Percentiles rank a stretch among this genome's conserved stretches.
These are phyloP conservation scores for Hemithea aestivaria DNA, from an alignment of 2,888 invertebrate genomes.

Conservation along the genomic window DNA sequence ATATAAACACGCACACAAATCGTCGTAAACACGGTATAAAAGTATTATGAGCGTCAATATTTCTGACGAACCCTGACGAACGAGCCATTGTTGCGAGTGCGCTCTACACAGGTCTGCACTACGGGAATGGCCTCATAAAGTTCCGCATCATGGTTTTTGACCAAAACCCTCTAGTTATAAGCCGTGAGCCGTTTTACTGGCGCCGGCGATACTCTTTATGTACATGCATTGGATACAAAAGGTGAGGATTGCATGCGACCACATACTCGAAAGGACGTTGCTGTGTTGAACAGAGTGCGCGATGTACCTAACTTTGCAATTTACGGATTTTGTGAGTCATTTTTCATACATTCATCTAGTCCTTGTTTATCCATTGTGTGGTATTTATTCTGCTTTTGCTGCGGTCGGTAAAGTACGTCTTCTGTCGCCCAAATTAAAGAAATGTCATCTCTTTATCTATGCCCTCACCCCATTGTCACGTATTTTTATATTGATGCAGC, in stretches of 20 bases:
- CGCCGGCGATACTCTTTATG: conserved; percentile 31
- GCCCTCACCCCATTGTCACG: too few species aligned
- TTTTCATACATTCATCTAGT: conserved; percentile 13
- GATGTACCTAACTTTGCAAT: conserved; percentile 16
- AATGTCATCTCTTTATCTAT: too few species aligned
- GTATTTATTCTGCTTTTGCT: too few species aligned
- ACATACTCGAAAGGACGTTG: conserved; percentile 37
- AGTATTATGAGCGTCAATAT: conserved; percentile 41
- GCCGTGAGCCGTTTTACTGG: conserved; percentile 31
- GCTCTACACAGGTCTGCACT: conserved; percentile 42
- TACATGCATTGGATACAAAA: conserved; percentile 50
- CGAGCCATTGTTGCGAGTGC: conserved; percentile 59
- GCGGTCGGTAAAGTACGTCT: too few species aligned
- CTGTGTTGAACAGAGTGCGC: conserved; percentile 17
- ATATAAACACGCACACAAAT: conserved; percentile 28
- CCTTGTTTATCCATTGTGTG: conserved; percentile 2
- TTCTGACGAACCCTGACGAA: conserved; percentile 68
- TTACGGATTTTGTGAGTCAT: conserved; percentile 17
- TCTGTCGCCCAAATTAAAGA: too few species aligned
- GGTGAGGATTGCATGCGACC: conserved; percentile 29
- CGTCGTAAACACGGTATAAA: conserved; percentile 26
- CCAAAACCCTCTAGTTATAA: conserved; percentile 44
- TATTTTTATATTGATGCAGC: too few species aligned
- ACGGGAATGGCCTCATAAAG: conserved; percentile 64
- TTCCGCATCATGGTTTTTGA: conserved; percentile 63